Evolutionary conservation across 2,113 vertebrate species (phyloP).

Genomic region (Athene noctua): DNA sequence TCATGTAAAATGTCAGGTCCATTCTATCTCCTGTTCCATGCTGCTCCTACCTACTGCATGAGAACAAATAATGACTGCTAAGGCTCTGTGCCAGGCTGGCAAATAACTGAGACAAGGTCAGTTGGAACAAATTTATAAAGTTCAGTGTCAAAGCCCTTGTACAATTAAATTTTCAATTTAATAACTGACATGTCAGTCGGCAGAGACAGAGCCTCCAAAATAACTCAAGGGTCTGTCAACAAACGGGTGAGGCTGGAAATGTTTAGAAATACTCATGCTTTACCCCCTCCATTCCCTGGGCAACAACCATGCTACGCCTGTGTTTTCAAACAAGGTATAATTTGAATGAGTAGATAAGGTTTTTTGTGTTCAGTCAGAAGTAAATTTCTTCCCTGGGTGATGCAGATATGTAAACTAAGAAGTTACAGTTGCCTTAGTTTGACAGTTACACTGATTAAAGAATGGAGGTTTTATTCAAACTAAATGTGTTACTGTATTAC

Average conservation of each 20-base stretch:
- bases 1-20: constrained; percentile 39
- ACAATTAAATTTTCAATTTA: constrained; percentile 58
- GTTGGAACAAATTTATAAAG: constrained; percentile 67
- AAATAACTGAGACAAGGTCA: constrained; percentile 71
- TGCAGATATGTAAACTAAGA: constrained; percentile 64
- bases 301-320: neutral
- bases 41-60: constrained; percentile 24
- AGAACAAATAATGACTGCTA: constrained; percentile 48
- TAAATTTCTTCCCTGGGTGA: constrained; percentile 61
- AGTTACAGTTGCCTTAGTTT: constrained; percentile 57
- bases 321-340: constrained; percentile 49
- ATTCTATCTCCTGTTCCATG: neutral
- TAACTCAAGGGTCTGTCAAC: constrained; percentile 66
- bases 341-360: constrained; percentile 40
- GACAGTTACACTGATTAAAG: constrained; percentile 65
- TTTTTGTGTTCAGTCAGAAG: constrained; percentile 55
- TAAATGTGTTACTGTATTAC: neutral
- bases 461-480: constrained; percentile 51
- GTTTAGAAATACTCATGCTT: constrained; percentile 49
- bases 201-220: constrained; percentile 59
- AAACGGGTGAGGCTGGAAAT: constrained; percentile 59
- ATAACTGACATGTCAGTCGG: constrained; percentile 20
- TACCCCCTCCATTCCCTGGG: neutral
- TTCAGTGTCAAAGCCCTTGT: constrained; percentile 52
- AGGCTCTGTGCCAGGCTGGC: constrained; percentile 43